These are phyloP conservation scores for Xiphorhynchus elegans DNA, from an alignment of 2,113 vertebrate genomes.

Conservation along the genomic window DNA sequence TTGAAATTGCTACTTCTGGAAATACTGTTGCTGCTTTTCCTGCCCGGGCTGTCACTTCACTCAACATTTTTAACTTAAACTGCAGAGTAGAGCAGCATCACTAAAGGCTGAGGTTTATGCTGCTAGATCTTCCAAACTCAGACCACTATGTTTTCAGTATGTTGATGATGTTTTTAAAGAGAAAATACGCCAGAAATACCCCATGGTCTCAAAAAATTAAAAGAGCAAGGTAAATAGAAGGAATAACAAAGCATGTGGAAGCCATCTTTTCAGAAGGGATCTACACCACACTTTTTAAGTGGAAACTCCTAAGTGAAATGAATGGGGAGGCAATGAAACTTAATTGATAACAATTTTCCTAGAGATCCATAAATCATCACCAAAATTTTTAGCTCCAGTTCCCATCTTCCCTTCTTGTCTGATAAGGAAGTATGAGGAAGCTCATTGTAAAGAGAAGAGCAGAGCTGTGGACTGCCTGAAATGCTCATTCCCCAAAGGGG, in stretches of 20 bases:
- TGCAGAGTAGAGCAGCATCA: not conserved
- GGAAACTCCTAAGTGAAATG: not conserved
- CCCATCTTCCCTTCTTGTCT: not conserved
- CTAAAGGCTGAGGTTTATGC: not conserved
- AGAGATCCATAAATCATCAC: not conserved
- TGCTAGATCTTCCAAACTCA: not conserved
- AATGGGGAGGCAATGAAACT: not conserved
- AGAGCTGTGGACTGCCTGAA: not conserved
- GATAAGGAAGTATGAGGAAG: not conserved
- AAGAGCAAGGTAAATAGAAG: not conserved
- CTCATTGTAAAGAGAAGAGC: not conserved
- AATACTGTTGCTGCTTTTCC: conserved; percentile 38
- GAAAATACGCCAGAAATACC: not conserved
- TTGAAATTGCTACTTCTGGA: conserved; percentile 59
- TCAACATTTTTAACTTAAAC: conserved; percentile 38
- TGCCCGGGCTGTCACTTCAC: conserved; percentile 42
- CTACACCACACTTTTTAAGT: not conserved
- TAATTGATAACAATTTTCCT: not conserved
- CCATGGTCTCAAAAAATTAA: not conserved
- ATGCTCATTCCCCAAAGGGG: not conserved
- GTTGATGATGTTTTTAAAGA: not conserved
- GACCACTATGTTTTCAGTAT: not conserved
- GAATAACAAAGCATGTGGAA: not conserved
- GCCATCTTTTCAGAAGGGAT: not conserved
- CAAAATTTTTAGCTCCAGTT: not conserved